A percentile compares a stretch with the other conserved stretches of the same genome.
phyloP scores from a whole-genome alignment of 64 coral and sea anemone species.

The Catalaphyllia jardinei region DNA sequence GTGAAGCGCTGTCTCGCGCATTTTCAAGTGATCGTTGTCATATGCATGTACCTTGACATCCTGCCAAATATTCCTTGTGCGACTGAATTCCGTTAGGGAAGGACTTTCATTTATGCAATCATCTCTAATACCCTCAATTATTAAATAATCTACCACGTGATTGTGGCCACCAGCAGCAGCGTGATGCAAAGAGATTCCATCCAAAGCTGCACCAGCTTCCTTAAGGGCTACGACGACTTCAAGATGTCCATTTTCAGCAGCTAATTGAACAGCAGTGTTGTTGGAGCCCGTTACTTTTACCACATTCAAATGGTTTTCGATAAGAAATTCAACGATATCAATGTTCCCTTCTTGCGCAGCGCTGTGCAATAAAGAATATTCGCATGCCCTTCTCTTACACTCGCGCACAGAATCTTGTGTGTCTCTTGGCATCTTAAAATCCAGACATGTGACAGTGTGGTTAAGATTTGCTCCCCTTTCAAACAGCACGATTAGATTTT shows the following conservation, averaged over 20 bases:
- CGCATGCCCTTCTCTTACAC: constrained; percentile 32
- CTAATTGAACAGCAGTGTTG: constrained; percentile 38
- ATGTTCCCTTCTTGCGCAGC: constrained; percentile 45
- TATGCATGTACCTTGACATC: neutral
- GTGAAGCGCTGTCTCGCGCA: constrained; percentile 47
- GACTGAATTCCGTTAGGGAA: neutral
- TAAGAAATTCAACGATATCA: constrained; percentile 31
- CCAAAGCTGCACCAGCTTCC: constrained; percentile 17
- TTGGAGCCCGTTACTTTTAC: neutral
- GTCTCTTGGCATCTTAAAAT: neutral
- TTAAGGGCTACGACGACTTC: constrained; percentile 15
- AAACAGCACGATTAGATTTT: neutral
- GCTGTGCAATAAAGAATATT: constrained; percentile 42
- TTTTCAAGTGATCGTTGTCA: neutral
- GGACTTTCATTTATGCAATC: constrained; percentile 3
- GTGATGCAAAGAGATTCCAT: constrained; percentile 18
- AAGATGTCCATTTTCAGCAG: constrained; percentile 54
- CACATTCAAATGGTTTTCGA: constrained; percentile 12
- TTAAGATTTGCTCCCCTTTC: constrained; percentile 46
- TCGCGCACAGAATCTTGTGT: neutral
- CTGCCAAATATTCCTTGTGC: neutral
- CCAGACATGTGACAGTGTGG: neutral
- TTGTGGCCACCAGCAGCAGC: constrained; percentile 37
- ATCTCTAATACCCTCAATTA: constrained; percentile 38
- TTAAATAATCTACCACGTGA: constrained; percentile 44